Evolutionary conservation across 2,797 vertebrate species (phyloP).

Genomic region (Pelodytes ibericus): DNA sequence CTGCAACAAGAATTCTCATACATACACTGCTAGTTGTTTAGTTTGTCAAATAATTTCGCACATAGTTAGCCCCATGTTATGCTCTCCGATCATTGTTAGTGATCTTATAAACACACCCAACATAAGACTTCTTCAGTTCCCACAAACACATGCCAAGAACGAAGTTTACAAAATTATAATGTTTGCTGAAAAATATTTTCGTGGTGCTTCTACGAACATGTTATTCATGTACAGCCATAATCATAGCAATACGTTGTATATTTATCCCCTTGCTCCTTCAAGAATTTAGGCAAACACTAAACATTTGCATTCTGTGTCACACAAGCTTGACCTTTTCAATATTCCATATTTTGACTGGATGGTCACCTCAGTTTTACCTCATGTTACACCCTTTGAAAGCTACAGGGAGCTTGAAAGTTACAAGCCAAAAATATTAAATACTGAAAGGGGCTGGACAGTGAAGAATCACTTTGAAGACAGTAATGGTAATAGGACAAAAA

Average conservation of each 20-base stretch:
- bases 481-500: slow-evolving; percentile 26
- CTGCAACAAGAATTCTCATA: neutral
- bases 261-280: slow-evolving; percentile 8
- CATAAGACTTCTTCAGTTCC: slow-evolving; percentile 33
- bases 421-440: slow-evolving; percentile 56
- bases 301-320: slow-evolving; percentile 52
- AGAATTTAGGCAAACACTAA: slow-evolving; percentile 25
- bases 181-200: slow-evolving; percentile 31
- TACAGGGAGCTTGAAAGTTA: slow-evolving; percentile 56
- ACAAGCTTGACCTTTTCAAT: slow-evolving; percentile 68
- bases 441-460: slow-evolving; percentile 53
- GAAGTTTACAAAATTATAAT: slow-evolving; percentile 29
- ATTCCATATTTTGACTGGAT: slow-evolving; percentile 62
- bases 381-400: slow-evolving; percentile 62
- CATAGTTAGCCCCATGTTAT: slow-evolving; percentile 30
- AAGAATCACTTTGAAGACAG: slow-evolving; percentile 34
- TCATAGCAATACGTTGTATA: slow-evolving; percentile 33
- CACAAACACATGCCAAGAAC: slow-evolving; percentile 39
- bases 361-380: slow-evolving; percentile 57
- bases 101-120: slow-evolving; percentile 42
- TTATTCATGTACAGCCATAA: slow-evolving; percentile 11
- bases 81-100: slow-evolving; percentile 15
- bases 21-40: slow-evolving; percentile 6
- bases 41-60: slow-evolving; percentile 7
- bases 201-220: slow-evolving; percentile 11